A percentile compares a stretch with the other conserved stretches of the same genome.
Evolutionary conservation across 2,888 invertebrate species (phyloP).

Genomic region (Drosophila percnosoma): DNA sequence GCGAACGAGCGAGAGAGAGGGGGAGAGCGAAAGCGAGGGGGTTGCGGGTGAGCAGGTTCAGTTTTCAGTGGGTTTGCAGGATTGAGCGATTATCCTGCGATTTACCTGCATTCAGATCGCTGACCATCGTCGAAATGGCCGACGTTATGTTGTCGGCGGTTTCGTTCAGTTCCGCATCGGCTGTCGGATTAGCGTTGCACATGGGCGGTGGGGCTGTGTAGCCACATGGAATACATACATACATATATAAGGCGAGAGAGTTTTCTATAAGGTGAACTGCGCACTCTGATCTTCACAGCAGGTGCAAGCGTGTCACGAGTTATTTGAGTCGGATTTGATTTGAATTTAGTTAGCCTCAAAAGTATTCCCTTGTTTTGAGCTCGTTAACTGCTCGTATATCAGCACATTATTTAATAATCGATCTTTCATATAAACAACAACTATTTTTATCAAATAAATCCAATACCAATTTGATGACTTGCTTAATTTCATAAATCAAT

Average conservation of each 20-base stretch:
- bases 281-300: slow-evolving; percentile 17
- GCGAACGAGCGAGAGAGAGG: slow-evolving; percentile 12
- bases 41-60: slow-evolving; percentile 9
- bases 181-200: slow-evolving; percentile 87
- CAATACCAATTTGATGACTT: neutral
- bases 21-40: slow-evolving; percentile 7
- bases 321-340: too few species aligned
- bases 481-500: neutral
- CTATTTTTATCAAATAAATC: neutral
- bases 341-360: neutral
- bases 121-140: slow-evolving; percentile 98
- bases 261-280: slow-evolving; percentile 24
- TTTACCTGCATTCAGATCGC: slow-evolving; percentile 96
- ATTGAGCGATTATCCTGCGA: slow-evolving; percentile 11
- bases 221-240: slow-evolving; percentile 45
- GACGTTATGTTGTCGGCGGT: slow-evolving; percentile 99
- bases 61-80: neutral
- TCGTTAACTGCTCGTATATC: neutral
- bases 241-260: slow-evolving; percentile 36
- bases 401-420: neutral
- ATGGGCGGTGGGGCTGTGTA: slow-evolving; percentile 71
- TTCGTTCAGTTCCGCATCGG: slow-evolving; percentile 96
- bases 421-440: neutral
- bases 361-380: neutral
- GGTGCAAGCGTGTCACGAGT: slow-evolving; percentile 15